Conservation (phyloP, 2,888 invertebrate species). For the Lasioglossum marginatum region DNA sequence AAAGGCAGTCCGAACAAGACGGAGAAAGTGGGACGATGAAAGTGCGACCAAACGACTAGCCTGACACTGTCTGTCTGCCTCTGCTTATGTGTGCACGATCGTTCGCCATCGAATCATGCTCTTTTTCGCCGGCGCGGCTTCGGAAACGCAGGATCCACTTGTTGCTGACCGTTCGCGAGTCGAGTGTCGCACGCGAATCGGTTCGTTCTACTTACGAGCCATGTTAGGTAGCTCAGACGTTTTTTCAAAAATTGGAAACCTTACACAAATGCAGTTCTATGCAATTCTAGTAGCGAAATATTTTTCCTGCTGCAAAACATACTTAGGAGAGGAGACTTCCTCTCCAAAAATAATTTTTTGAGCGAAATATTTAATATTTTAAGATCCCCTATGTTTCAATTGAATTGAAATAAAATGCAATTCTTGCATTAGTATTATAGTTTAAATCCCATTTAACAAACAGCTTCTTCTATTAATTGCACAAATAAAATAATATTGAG, state of each 20-base stretch:
- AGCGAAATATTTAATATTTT: not conserved
- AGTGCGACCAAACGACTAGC: constrained; percentile 80
- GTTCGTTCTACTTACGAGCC: not conserved
- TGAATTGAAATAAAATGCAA: no score
- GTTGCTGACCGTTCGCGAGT: constrained; percentile 17
- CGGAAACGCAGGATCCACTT: constrained; percentile 54
- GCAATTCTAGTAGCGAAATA: not conserved
- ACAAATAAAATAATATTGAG: no score
- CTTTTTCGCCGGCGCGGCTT: constrained; percentile 47
- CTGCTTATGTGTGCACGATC: constrained; percentile 29
- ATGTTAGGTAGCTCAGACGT: not conserved
- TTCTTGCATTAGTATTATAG: not conserved
- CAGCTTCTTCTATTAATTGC: not conserved
- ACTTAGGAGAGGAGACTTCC: not conserved
- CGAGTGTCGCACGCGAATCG: constrained; percentile 36
- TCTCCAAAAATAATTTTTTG: not conserved
- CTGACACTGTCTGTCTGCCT: constrained; percentile 55
- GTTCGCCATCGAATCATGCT: constrained; percentile 39
- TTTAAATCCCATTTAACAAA: not conserved
- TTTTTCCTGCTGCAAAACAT: not conserved
- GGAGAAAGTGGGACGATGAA: constrained; percentile 84
- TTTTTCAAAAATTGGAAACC: not conserved
- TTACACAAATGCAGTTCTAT: not conserved
- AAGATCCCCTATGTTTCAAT: not conserved
- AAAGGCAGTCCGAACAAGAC: constrained; percentile 60